Evolutionary conservation across 2,888 invertebrate genomes (phyloP).

Genomic region (Seladonia tumulorum): DNA sequence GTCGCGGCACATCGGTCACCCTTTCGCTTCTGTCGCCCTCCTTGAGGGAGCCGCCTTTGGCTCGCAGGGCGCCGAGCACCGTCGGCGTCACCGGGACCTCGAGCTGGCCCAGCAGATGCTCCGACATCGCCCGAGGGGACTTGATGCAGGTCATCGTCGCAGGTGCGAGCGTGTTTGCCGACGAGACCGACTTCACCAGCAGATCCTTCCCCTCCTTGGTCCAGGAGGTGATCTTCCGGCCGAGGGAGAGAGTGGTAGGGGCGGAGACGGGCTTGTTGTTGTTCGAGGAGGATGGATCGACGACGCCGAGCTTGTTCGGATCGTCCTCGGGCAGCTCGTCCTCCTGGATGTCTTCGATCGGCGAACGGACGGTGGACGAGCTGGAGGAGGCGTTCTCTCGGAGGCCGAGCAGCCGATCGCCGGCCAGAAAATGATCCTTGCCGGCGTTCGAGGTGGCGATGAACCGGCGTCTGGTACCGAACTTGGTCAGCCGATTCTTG

Average conservation of each 20-base stretch:
- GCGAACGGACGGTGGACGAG: constrained; percentile 48
- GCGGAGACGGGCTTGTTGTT: constrained; percentile 56
- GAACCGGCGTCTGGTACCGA: constrained; percentile 70
- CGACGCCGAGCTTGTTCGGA: constrained; percentile 26
- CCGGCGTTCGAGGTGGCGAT: constrained; percentile 61
- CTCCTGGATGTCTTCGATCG: constrained; percentile 52
- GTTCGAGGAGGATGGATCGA: constrained; percentile 27
- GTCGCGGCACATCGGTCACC: constrained; percentile 76
- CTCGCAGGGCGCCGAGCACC: constrained; percentile 73
- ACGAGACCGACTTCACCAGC: constrained; percentile 79
- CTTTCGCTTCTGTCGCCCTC: constrained; percentile 79
- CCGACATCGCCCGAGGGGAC: constrained; percentile 82
- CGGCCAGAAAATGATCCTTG: constrained; percentile 57
- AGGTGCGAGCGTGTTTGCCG: constrained; percentile 79
- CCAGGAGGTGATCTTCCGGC: constrained; percentile 68
- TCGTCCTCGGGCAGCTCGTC: constrained; percentile 44
- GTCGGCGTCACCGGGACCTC: constrained; percentile 74
- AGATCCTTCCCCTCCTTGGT: constrained; percentile 74
- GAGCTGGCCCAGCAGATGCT: constrained; percentile 81
- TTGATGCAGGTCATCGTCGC: constrained; percentile 82
- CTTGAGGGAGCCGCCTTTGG: constrained; percentile 78
- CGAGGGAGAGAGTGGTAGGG: constrained; percentile 68
- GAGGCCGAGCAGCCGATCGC: constrained; percentile 49
- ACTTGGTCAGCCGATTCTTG: constrained; percentile 71
- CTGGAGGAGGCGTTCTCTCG: constrained; percentile 45